Evolutionary conservation across 2,797 vertebrate species (phyloP), one percentile per base, ranked within the genome.

Genomic region (Enteromius fasciolatus): DNA sequence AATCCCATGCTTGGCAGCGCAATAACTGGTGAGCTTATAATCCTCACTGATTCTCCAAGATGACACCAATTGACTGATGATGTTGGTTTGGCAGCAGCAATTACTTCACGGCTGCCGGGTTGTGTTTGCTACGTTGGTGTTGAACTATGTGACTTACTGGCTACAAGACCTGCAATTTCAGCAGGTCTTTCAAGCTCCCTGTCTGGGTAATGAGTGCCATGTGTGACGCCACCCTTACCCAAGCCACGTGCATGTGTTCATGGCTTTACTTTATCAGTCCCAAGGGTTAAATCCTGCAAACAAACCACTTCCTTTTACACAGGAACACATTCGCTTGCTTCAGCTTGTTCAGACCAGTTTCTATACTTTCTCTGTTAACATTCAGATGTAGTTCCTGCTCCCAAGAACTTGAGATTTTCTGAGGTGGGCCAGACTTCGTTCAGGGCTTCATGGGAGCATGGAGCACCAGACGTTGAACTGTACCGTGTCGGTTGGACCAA

Each of bases 401-500:
- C 98, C 2, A 93, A 93, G 86, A 95, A 97, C 92, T 93, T 99
- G 76, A 92, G 63, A 84, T 95, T 97, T 87, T 97, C 97, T 0
- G 96, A 97, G 4, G 92, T 97, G 78, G 96, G 94, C 17, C 93
- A 94, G 0, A 95, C 93, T 44, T 97, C 96, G n/a, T 99, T 99
- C 92, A 93, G 94, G 87, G 95, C 91, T 59, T 95, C 95, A 0
- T 99, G 98, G 98, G 95, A 98, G 33, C 97, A 98, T 17, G 97
- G 96, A 20, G 98, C 97, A 73, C 91, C 96, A 0, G 98, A 99
- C 63, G 97, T 99, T 5, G 93, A 95, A 73, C 92, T 99, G 0
- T 99, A 98, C 78, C 96, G 97, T 84, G 86, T 99, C 25, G 93
- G 93, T 25, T 99, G 97, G 97, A 87, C 87, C 33, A 96, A 94